These are phyloP conservation scores for Borostomias antarcticus DNA, from an alignment of 2,797 vertebrate species.

Conservation along the genomic window DNA sequence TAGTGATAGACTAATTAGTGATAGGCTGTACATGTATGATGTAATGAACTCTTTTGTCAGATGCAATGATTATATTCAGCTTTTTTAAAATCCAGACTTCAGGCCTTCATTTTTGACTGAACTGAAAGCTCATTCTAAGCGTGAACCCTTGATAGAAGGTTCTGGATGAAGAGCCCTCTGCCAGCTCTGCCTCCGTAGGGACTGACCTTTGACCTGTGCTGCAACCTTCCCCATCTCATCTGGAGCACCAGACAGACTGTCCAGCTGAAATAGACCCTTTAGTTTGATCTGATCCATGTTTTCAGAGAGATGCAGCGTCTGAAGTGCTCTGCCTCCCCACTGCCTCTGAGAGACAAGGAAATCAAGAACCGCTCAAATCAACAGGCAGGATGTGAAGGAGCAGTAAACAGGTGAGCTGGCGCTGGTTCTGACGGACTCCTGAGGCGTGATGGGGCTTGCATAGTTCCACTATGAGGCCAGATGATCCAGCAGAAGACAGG, in stretches of 20 bases:
- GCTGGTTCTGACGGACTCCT: slow-evolving; percentile 39
- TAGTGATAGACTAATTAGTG: too few species aligned
- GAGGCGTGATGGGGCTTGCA: slow-evolving; percentile 59
- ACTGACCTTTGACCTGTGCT: neutral
- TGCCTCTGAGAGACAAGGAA: slow-evolving; percentile 1
- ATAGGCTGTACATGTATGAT: slow-evolving; percentile 17
- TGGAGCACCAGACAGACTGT: slow-evolving; percentile 21
- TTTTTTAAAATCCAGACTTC: neutral
- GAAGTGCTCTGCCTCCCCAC: neutral
- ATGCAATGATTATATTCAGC: neutral
- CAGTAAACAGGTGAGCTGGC: neutral
- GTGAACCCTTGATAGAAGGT: slow-evolving; percentile 8
- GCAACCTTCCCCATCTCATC: neutral
- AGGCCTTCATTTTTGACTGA: too few species aligned
- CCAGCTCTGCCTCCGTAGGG: neutral
- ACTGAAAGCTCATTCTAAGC: neutral
- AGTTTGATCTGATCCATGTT: neutral
- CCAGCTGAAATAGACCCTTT: slow-evolving; percentile 2
- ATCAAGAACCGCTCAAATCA: neutral
- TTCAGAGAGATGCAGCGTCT: neutral
- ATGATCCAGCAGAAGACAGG: slow-evolving; percentile 1
- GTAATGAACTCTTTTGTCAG: neutral
- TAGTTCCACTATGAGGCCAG: slow-evolving; percentile 43
- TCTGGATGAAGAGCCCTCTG: neutral
- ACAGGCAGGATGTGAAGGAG: neutral